A percentile compares a stretch with the other conserved stretches of the same genome.
These are phyloP conservation scores for Amorpha juglandis DNA, from an alignment of 2,888 invertebrate species.

Conservation along the genomic window DNA sequence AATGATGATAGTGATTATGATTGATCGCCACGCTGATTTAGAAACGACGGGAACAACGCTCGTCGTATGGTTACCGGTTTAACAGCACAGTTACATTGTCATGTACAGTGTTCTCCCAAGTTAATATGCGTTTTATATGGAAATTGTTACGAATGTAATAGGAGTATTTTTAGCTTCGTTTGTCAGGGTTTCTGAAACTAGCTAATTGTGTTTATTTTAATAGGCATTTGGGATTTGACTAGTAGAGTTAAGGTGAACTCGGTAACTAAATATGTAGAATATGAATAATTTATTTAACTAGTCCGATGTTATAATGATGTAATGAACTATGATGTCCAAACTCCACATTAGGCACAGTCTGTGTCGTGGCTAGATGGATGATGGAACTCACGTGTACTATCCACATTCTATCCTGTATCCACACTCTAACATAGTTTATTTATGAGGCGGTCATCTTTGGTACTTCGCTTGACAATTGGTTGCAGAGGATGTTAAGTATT, in stretches of 20 bases:
- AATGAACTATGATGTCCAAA: no score
- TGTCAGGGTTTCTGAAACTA: no score
- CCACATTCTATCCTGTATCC: no score
- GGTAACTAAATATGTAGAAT: not conserved
- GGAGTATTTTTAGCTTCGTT: not conserved
- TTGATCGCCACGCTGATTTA: constrained; percentile 47
- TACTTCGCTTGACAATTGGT: not conserved
- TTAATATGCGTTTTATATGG: not conserved
- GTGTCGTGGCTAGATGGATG: no score
- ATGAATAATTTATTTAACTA: no score
- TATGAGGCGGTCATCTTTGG: not conserved
- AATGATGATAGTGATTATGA: constrained; percentile 53
- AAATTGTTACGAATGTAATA: not conserved
- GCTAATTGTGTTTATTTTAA: not conserved
- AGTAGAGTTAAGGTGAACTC: not conserved
- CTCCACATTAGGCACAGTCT: no score
- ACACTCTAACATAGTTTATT: not conserved
- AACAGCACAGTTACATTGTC: constrained; percentile 34
- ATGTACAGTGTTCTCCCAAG: constrained; percentile 27
- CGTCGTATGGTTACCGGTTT: constrained; percentile 27
- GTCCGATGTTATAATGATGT: no score
- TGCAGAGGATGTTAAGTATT: not conserved
- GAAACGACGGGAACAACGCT: constrained; percentile 38
- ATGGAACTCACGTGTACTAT: not conserved
- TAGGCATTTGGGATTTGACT: not conserved